Evolutionary conservation across 2,797 vertebrate species (phyloP), one percentile per base, ranked within the genome.

Genomic region (Peromyscus melanophrys): DNA sequence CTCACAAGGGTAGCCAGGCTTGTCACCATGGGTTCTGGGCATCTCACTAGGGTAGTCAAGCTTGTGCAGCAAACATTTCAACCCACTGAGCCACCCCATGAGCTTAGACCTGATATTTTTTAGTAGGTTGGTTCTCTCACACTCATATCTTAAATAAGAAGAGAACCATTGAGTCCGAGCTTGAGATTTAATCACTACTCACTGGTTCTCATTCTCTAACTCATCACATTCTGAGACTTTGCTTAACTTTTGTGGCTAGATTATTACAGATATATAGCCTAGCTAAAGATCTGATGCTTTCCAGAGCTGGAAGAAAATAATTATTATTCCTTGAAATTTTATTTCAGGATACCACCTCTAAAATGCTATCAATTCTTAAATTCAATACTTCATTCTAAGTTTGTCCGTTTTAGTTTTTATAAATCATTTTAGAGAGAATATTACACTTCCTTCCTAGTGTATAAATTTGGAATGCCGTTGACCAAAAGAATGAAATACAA

Each of bases 401-500:
- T 90, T 89, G 43, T 89, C 49, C 80, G 34, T 85, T 90, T 95
- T 73, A 69, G 81, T 82, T 88, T 90, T 95, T 65, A 75, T 88
- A 46, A 89, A 78, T 89, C 80, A 81, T 95, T 96, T 92, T 78
- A 77, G 89, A 97, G 11, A 78, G 11, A 19, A 57, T 77, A 73
- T 4, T 77, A 1, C 23, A 43, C 37, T 40, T 94, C 77, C 14
- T 86, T 63, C n/a, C 80, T 94, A 40, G 52, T 37, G 14, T 75
- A 49, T 71, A 96, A 90, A 83, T 94, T 8, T 92, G 82, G 0
- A 82, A 88, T 73, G 52, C 10, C 43, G 93, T 92, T 95, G 40
- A 14, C 12, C 73, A 71, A 92, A 97, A 89, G 34, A 94, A 96
- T 95, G 90, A 89, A 97, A 94, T 59, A 91, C 71, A 85, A 77